A percentile compares a stretch with the other conserved stretches of the same genome.
These are phyloP conservation scores for Grammomys dolichurus DNA, from an alignment of 2,113 vertebrate species.

Conservation along the genomic window DNA sequence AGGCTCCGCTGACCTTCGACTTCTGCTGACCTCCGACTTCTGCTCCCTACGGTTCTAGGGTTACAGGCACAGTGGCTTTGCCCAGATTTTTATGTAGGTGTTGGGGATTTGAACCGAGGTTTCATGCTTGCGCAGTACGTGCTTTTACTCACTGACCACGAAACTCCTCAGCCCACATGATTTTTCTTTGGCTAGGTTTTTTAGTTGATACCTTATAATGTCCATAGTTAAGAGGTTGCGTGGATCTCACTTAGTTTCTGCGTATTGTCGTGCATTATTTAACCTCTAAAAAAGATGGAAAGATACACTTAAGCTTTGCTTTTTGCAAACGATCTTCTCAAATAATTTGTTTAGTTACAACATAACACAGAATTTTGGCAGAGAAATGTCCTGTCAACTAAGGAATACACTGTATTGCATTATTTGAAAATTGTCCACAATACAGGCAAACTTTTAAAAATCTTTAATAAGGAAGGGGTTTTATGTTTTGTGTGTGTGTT, in stretches of 20 bases:
- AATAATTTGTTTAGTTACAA: neutral
- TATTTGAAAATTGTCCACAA: constrained; percentile 61
- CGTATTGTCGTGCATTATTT: neutral
- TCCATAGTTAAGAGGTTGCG: neutral
- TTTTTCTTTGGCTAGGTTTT: neutral
- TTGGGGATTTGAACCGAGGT: neutral
- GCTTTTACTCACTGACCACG: neutral
- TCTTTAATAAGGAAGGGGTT: constrained; percentile 14
- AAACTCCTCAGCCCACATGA: neutral
- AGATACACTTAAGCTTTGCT: neutral
- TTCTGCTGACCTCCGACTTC: neutral
- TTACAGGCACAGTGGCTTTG: no score
- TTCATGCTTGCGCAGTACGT: neutral
- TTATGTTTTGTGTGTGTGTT: neutral
- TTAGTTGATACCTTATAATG: neutral
- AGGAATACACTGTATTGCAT: neutral
- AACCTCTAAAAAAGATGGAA: constrained; percentile 13
- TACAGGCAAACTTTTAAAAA: constrained; percentile 11
- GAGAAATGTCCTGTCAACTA: neutral
- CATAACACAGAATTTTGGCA: constrained; percentile 49
- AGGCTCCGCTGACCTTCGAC: neutral
- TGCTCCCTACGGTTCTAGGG: neutral
- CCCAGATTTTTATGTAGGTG: neutral
- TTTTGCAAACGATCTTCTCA: neutral
- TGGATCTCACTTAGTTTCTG: constrained; percentile 8